Evolutionary conservation across 2,797 vertebrate species (phyloP), one percentile per base, ranked within the genome.

Genomic region (Paguma larvata): DNA sequence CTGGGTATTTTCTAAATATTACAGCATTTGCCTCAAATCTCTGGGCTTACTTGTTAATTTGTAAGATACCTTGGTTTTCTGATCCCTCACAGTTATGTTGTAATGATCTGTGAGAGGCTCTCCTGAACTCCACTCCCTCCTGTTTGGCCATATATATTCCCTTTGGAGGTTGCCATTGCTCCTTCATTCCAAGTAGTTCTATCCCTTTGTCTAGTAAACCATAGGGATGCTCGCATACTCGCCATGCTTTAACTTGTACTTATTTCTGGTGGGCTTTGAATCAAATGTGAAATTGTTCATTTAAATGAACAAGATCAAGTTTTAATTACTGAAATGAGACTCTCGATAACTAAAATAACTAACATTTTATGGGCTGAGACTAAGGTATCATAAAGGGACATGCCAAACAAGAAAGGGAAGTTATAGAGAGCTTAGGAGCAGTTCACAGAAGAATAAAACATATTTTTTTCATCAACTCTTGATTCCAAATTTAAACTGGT

Each of bases 181-280:
- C 77, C 32, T 53, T 51, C 77, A 53, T 68, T 97, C 97, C 91
- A 94, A 97, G 86, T 96, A 78, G 14, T 96, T 94, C 77, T 93
- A 96, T 34, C 94, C 97, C 87, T 96, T 98, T 79, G 96, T 73
- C 92, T 97, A 97, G 72, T 97, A 97, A 93, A 95, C 25, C 3
- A 97, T 65, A 38, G 68, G 96, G 46, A 94, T 48, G 19, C 86
- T 89, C 93, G 97, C 96, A 84, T 51, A 79, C 68, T 94, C 2
- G 27, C 91, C 87, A 30, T 89, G 95, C 92, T 97, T 98, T n/a
- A 68, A 18, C 96, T 97, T 98, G 48, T 56, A 46, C 89, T 98
- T 98, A 67, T 97, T 98, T 97, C 94, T 85, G 83, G 62, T 65
- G 41, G 23, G 13, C 21, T 59, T 78, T 90, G 44, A 59, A 53